A percentile compares a stretch with the other conserved stretches of the same genome.
These are phyloP conservation scores for Papilio demoleus DNA, from an alignment of 2,888 invertebrate species.

Conservation along the genomic window DNA sequence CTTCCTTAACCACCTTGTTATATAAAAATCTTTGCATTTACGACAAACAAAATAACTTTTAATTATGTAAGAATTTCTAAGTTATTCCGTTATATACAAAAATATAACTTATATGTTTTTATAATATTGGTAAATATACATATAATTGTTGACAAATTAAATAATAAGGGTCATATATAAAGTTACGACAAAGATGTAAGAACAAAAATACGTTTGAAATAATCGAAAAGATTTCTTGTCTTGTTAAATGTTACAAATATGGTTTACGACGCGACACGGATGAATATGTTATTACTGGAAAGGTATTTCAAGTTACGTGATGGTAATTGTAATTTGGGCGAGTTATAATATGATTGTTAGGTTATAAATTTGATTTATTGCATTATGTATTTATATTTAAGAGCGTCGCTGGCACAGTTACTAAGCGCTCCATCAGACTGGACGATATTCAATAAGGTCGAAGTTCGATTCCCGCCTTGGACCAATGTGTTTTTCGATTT, in stretches of 20 bases:
- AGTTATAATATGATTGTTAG: constrained; percentile 37
- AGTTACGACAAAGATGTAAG: constrained; percentile 19
- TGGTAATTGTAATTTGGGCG: constrained; percentile 40
- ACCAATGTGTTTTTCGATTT: no score
- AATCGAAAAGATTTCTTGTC: constrained; percentile 43
- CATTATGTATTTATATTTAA: not conserved
- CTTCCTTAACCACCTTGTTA: no score
- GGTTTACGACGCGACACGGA: constrained; percentile 40
- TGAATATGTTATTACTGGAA: constrained; percentile 35
- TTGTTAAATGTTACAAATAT: constrained; percentile 49
- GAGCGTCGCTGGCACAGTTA: no score
- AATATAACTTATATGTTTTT: no score
- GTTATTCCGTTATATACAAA: no score
- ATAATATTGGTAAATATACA: not conserved
- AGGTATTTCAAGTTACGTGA: constrained; percentile 42
- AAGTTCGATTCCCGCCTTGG: no score
- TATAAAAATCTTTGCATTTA: no score
- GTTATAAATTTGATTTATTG: constrained; percentile 17
- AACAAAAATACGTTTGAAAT: constrained; percentile 36
- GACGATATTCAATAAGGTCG: no score
- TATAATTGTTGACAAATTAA: constrained; percentile 16
- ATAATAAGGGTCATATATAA: constrained; percentile 12
- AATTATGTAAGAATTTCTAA: no score
- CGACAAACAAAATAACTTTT: no score
- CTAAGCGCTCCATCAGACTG: no score